Evolutionary conservation across 2,888 invertebrate species (phyloP), one percentile per base, ranked within the genome.

Genomic region (Netelia fuscicornis): DNA sequence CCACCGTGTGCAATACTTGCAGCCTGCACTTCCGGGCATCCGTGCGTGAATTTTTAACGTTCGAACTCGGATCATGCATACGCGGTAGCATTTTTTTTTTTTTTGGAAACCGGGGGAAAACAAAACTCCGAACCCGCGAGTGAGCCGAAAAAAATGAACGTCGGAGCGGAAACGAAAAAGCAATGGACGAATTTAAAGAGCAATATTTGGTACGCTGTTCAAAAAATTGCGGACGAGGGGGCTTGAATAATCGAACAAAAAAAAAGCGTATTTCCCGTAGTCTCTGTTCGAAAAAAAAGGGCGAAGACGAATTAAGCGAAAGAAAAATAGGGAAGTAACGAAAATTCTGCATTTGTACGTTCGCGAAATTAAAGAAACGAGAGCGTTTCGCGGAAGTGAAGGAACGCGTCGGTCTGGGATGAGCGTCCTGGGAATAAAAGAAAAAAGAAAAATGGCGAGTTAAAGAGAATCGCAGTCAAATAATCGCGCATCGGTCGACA

Each of bases 401-500:
- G 17, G 68, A 70, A 70, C 68, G 58, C n/a, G 48, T 3, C 67
- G 67, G 58, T n/a, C 17, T 64, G n/a, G 13, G 68, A 48, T 58
- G n/a, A 8, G 58, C 10, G 48, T 56, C 48, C n/a, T 58, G 44
- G 42, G 42, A 44, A 25, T 2, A 25, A 48, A 71, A 44, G 17
- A 20, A 30, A 72, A 64, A 81, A 65, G 62, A 56, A 48, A 74
- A 79, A 77, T 81, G 89, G 17, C 85, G 37, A 82, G 68, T 84
- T 77, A 81, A 90, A 86, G 84, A 86, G 88, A 88, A 88, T 89
- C 86, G 75, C 85, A 85, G 87, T 87, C 79, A 91, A 93, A 92
- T 92, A 90, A 92, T 93, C 92, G 91, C 92, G 91, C 91, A 92
- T 92, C 91, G 92, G 89, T 88, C 80, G 82, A 83, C 82, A 76